Percentiles rank a stretch among this genome's conserved stretches.
Evolutionary conservation across 2,888 invertebrate species (phyloP).

Genomic region (Drosophila bunnanda): DNA sequence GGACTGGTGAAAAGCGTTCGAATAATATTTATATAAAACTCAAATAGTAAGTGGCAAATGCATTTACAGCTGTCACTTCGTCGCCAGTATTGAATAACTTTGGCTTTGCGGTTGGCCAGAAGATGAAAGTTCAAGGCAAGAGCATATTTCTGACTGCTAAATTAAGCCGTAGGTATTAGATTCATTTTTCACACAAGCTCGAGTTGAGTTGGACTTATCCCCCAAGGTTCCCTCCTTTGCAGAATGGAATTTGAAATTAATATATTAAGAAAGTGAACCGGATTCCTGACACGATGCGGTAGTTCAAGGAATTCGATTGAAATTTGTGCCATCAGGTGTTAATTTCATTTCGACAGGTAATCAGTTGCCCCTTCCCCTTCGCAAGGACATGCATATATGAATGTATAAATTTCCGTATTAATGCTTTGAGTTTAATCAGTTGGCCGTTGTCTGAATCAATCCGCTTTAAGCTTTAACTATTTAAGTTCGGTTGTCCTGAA

Average conservation of each 20-base stretch:
- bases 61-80: conserved; percentile 20
- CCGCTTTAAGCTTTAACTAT: conserved; percentile 2
- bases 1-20: conserved; percentile 43
- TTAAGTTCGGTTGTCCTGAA: background rate
- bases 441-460: background rate
- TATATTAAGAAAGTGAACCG: conserved; percentile 1
- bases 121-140: background rate
- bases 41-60: conserved; percentile 45
- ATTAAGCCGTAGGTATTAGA: conserved; percentile 6
- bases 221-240: too few species aligned
- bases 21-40: conserved; percentile 41
- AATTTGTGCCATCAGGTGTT: conserved; percentile 32
- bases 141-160: background rate
- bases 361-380: conserved; percentile 15
- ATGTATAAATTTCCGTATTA: background rate
- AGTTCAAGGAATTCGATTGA: conserved; percentile 9
- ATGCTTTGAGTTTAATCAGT: conserved; percentile 18
- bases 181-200: background rate
- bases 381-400: background rate
- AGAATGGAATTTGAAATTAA: conserved; percentile 15
- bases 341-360: conserved; percentile 42
- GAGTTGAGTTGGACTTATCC: conserved; percentile 2
- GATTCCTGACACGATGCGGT: background rate
- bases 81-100: conserved; percentile 5
- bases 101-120: background rate